Evolutionary conservation across 35 echinoderm and acorn worm genomes (phyloP).

Genomic region (Eucidaris tribuloides): DNA sequence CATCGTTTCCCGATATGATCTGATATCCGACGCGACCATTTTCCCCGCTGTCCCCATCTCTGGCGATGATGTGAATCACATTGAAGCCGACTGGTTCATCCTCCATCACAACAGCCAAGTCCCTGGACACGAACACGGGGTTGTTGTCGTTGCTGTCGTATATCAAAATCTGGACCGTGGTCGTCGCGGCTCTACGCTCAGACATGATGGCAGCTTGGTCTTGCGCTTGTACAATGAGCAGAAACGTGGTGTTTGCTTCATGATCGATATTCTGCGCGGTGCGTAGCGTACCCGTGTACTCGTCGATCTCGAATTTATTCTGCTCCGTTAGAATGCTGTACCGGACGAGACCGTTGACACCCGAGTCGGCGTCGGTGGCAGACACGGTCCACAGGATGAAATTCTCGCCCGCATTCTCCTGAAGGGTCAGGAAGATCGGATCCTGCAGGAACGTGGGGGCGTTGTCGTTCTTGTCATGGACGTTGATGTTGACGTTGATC

Average conservation of each 20-base stretch:
- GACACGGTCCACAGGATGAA: slow-evolving; percentile 65
- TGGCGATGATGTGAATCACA: slow-evolving; percentile 73
- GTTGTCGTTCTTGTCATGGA: slow-evolving; percentile 92
- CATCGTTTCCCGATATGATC: slow-evolving; percentile 67
- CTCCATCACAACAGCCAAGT: slow-evolving; percentile 56
- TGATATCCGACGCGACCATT: slow-evolving; percentile 77
- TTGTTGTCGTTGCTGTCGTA: slow-evolving; percentile 90
- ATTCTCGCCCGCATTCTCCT: slow-evolving; percentile 58
- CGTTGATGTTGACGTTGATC: slow-evolving; percentile 67
- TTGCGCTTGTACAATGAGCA: slow-evolving; percentile 65
- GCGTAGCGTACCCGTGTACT: slow-evolving; percentile 49
- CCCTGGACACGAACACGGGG: slow-evolving; percentile 64
- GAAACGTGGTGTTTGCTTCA: slow-evolving; percentile 30
- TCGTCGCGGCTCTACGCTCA: slow-evolving; percentile 9
- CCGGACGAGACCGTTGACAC: slow-evolving; percentile 59
- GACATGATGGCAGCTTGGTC: slow-evolving; percentile 59
- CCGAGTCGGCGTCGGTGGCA: slow-evolving; percentile 79
- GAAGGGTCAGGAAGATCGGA: slow-evolving; percentile 61
- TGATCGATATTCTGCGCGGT: slow-evolving; percentile 60
- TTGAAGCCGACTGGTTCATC: slow-evolving; percentile 95
- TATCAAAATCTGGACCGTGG: slow-evolving; percentile 67
- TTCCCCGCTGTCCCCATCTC: slow-evolving; percentile 69
- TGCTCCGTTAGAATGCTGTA: slow-evolving; percentile 72
- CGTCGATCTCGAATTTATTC: slow-evolving; percentile 42
- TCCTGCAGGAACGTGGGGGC: slow-evolving; percentile 58